Conservation (phyloP, 2,113 vertebrate species). For the Etheostoma cragini region DNA sequence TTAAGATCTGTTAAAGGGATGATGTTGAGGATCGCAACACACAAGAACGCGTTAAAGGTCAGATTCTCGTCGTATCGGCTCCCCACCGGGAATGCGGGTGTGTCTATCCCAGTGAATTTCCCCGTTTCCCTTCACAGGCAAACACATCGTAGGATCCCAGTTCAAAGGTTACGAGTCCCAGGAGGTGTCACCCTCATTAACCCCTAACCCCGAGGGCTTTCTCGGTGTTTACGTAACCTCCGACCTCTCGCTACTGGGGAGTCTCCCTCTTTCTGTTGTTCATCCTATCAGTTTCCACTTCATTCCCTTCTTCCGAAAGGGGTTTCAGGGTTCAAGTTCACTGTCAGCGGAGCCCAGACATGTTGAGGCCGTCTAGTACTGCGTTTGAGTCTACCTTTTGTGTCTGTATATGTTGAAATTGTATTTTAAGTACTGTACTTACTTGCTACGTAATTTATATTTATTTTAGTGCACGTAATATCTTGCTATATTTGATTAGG, state of each 20-base stretch:
- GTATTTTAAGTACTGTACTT: not conserved
- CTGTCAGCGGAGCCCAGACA: slow-evolving; percentile 55
- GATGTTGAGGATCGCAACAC: slow-evolving; percentile 5
- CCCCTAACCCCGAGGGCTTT: slow-evolving; percentile 58
- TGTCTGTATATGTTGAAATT: not conserved
- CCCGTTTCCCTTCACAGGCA: slow-evolving; percentile 20
- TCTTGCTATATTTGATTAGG: too few species aligned
- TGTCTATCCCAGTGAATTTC: not conserved
- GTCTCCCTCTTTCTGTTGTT: slow-evolving; percentile 37
- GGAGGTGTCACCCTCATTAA: slow-evolving; percentile 66
- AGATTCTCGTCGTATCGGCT: slow-evolving; percentile 19
- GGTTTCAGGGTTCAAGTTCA: slow-evolving; percentile 78
- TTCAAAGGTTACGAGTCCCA: slow-evolving; percentile 63
- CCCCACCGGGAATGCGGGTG: slow-evolving; percentile 9
- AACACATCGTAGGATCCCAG: slow-evolving; percentile 37
- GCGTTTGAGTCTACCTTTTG: not conserved
- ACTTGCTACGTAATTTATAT: not conserved
- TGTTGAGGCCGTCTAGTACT: slow-evolving; percentile 28
- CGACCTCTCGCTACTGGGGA: slow-evolving; percentile 58
- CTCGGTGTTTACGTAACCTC: slow-evolving; percentile 69
- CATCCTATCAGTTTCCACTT: slow-evolving; percentile 25
- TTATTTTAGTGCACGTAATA: not conserved
- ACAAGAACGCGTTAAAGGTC: slow-evolving; percentile 21
- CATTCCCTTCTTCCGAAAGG: slow-evolving; percentile 18
- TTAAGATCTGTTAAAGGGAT: slow-evolving; percentile 26